Base-by-base conservation (phyloP, 2,888 invertebrate genomes). In the Magallana nippona region DNA sequence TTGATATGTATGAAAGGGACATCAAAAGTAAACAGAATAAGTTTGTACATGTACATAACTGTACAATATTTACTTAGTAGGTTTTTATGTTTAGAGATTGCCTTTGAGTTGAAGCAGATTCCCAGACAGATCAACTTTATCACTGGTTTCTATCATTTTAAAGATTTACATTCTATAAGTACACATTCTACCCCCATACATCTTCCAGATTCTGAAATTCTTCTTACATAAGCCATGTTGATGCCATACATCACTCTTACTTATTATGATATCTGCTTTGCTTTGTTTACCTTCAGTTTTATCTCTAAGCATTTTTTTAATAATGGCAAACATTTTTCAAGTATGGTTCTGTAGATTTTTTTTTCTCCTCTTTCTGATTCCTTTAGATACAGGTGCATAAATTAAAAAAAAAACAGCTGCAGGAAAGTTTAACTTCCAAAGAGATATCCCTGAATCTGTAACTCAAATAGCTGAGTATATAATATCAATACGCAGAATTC, bases 381-480 rank as follows among this genome's bases (percentile, higher is more conserved):
- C 32, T 22, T 71, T 15, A 32, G 71, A 27, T 71, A 71, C 71
- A 71, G 27, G 71, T 71, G 71, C 71, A 22, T 32, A 32, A 44
- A 44, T 5, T 44, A 5, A 44, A 44, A 22, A 22, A 27, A 71
- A 1, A 32, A 15, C 71, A 71, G 71, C 22, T 71, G 71, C 32
- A 71, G 15, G 17, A 60, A 60, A 27, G 71, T 2, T 27, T 71
- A 32, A 22, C 15, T 71, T 15, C 71, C 13, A 71, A 22, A 5
- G 27, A 63, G 22, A 27, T 71, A 32, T 32, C 22, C 32, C 71
- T 15, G 8, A 44, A 44, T 10, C 44, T 44, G 22, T 27, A 71
- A 27, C 15, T 22, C 71, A 63, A 22, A 22, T 27, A 22, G 13
- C 27, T 11, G 27, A 17, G 15, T 71, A 27, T 32, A 71, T 15